Evolutionary conservation across 2,113 vertebrate species (phyloP).

Genomic region (Ciconia maguari): DNA sequence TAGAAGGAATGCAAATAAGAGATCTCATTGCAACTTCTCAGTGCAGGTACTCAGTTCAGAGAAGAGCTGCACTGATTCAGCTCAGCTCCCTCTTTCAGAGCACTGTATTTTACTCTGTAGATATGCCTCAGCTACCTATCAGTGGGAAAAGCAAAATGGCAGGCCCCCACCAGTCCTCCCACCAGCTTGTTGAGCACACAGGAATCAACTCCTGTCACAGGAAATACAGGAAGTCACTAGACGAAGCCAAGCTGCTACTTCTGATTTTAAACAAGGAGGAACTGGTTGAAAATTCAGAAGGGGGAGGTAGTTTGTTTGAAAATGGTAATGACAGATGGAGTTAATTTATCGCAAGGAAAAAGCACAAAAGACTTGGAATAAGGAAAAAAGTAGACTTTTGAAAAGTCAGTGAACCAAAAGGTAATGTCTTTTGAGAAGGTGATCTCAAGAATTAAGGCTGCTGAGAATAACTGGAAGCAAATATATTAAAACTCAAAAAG

Average conservation of each 20-base stretch:
- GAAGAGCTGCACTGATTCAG: background rate
- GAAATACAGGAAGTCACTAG: background rate
- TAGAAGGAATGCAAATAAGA: background rate
- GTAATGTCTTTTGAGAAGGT: background rate
- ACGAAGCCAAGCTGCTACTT: background rate
- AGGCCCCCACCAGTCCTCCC: background rate
- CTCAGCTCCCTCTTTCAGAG: background rate
- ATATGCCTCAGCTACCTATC: background rate
- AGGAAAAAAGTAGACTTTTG: background rate
- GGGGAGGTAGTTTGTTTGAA: background rate
- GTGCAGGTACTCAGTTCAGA: background rate
- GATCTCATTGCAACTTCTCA: background rate
- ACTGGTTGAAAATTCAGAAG: background rate
- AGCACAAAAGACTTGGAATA: background rate
- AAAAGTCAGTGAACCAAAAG: background rate
- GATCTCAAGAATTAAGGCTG: background rate
- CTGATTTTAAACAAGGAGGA: background rate
- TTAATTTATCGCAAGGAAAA: background rate
- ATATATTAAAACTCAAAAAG: background rate
- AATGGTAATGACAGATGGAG: background rate
- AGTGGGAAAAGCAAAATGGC: background rate
- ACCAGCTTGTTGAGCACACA: background rate
- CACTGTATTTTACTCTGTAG: background rate
- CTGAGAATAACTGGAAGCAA: background rate
- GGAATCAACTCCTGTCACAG: background rate